Evolutionary conservation across 2,113 vertebrate genomes (phyloP), one percentile per base, ranked within the genome.

Genomic region (Aspiorhynchus laticeps): DNA sequence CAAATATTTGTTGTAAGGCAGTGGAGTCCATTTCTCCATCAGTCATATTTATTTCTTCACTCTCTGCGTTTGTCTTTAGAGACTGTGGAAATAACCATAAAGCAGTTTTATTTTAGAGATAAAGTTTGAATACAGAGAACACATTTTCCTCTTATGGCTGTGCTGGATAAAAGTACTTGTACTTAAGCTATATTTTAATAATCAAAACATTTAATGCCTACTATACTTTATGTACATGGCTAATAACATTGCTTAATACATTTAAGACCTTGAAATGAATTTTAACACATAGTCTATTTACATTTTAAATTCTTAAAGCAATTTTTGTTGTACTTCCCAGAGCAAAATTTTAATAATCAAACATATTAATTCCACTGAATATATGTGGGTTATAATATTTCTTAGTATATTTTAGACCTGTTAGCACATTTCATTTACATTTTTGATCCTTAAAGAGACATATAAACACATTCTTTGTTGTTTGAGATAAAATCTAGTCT

Each of bases 341-440:
- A 10, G 7, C 31, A 11, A 38, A 11, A 74, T 14, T 43, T 5
- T 43, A 43, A 26, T 15, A 75, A 46, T 75, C 73, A 75, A 73
- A 24, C 24, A 46, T 75, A 6, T n/a, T 46, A 26, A 43, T 61
- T 12, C 19, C 12, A 61, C 31, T 36, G 10, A 21, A n/a, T 59
- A 11, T 38, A 24, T 24, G 17, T 59, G 31, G 2, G 17, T 24
- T 15, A 33, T 56, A 80, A 61, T 36, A 79, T 36, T 24, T 6
- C 10, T 71, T 19, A 46, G 3, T 5, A 53, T 81, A 71, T 56
- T 83, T 82, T 56, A 83, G 65, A 9, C 26, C 3, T 31, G 76
- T 82, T 77, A 82, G 33, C 77, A 46, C 67, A 73, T 84, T 80
- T 75, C 79, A 89, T 87, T 87, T 86, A 79, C 36, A 79, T 85